phyloP scores from a whole-genome alignment of 2,797 vertebrate species.

The Pagetopsis macropterus region DNA sequence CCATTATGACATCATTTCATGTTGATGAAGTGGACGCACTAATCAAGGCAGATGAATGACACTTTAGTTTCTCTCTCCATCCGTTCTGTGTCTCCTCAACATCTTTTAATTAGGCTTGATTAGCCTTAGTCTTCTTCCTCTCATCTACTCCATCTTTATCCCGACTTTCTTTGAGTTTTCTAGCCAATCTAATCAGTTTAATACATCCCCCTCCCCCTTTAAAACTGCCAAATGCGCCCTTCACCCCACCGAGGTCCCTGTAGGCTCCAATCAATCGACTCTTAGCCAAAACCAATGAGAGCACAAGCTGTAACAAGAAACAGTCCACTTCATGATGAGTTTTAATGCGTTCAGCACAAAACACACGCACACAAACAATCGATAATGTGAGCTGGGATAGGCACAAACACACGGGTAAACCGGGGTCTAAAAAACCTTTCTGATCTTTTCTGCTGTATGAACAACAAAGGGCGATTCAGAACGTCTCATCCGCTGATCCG shows the following conservation, averaged over 20 bases:
- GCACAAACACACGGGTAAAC: constrained; percentile 17
- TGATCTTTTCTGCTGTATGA: constrained; percentile 38
- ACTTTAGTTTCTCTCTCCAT: neutral
- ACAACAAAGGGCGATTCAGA: constrained; percentile 48
- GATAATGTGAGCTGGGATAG: constrained; percentile 38
- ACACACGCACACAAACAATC: constrained; percentile 42
- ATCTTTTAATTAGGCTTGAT: constrained; percentile 42
- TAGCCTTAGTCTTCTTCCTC: constrained; percentile 14
- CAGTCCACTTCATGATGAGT: constrained; percentile 58
- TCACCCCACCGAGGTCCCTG: constrained; percentile 16
- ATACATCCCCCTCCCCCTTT: constrained; percentile 3
- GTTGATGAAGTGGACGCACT: constrained; percentile 35
- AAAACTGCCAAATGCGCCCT: constrained; percentile 24
- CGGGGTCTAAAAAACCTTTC: constrained; percentile 37
- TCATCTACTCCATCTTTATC: constrained; percentile 12
- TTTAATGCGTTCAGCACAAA: constrained; percentile 58
- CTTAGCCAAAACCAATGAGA: constrained; percentile 50
- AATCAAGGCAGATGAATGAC: constrained; percentile 20
- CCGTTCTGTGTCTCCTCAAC: constrained; percentile 4
- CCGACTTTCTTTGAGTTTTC: neutral
- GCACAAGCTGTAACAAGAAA: constrained; percentile 40
- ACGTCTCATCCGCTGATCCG: constrained; percentile 25
- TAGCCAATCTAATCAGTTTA: constrained; percentile 17
- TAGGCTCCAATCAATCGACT: constrained; percentile 47
- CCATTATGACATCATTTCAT: constrained; percentile 21